Percentiles rank a stretch among this genome's conserved stretches.
Evolutionary conservation across 2,113 vertebrate genomes (phyloP).

Genomic region (Varanus komodoensis): DNA sequence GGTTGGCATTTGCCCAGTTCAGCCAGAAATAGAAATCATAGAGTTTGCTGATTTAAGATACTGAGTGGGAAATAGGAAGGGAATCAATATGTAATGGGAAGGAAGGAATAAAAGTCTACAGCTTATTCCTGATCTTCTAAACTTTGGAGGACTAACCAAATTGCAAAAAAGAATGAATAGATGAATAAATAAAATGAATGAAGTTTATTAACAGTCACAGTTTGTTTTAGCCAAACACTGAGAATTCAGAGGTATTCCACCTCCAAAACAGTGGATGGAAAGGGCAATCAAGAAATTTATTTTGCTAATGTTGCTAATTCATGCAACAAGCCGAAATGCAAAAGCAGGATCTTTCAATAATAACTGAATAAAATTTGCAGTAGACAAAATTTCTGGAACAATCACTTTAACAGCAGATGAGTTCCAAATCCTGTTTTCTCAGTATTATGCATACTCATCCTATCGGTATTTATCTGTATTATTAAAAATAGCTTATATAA

Average conservation of each 20-base stretch:
- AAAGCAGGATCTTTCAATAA: neutral
- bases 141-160: neutral
- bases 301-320: neutral
- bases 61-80: too few species aligned
- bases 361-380: neutral
- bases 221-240: neutral
- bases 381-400: neutral
- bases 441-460: conserved; percentile 19
- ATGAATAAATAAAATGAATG: neutral
- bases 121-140: neutral
- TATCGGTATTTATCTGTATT: conserved; percentile 6
- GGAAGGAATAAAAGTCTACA: neutral
- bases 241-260: neutral
- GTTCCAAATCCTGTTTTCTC: neutral
- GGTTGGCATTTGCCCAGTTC: neutral
- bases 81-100: neutral
- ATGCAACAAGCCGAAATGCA: neutral
- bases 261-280: neutral
- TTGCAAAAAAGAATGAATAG: neutral
- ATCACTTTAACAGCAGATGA: neutral
- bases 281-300: neutral
- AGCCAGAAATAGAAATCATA: too few species aligned
- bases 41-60: too few species aligned
- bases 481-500: neutral
- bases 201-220: neutral